phyloP scores from a whole-genome alignment of 2,797 vertebrate species.

The Rhinophrynus dorsalis region DNA sequence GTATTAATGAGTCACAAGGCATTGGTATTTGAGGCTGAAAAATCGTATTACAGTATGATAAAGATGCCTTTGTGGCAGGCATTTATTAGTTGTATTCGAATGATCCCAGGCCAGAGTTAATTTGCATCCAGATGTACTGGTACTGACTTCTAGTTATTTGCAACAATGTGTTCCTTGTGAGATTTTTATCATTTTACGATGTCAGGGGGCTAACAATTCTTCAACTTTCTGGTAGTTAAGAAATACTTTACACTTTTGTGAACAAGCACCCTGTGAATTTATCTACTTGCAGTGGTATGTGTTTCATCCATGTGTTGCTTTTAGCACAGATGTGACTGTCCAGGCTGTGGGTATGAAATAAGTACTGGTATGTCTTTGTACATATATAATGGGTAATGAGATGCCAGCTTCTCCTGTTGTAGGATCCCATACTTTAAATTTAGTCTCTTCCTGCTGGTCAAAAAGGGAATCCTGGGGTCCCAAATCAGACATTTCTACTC shows the following conservation, averaged over 20 bases:
- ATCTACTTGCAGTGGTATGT: too few species aligned
- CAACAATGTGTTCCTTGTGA: slow-evolving; percentile 34
- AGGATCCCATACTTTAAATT: too few species aligned
- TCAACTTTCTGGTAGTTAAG: neutral
- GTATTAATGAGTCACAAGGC: slow-evolving; percentile 7
- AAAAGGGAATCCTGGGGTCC: too few species aligned
- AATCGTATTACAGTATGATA: neutral
- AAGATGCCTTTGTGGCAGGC: slow-evolving; percentile 17
- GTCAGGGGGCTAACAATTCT: neutral
- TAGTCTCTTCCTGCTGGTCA: too few species aligned
- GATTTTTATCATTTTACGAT: neutral
- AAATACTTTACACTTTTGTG: neutral
- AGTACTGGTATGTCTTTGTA: too few species aligned
- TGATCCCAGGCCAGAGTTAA: slow-evolving; percentile 1
- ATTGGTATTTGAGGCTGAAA: neutral
- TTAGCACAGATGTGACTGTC: too few species aligned
- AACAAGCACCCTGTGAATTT: neutral
- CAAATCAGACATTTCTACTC: too few species aligned
- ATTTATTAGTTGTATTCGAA: slow-evolving; percentile 22
- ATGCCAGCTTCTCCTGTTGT: too few species aligned
- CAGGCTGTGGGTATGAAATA: too few species aligned
- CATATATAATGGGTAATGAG: too few species aligned
- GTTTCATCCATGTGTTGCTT: too few species aligned
- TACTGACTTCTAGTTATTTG: neutral
- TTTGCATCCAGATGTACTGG: slow-evolving; percentile 19